Base-by-base conservation (phyloP, 2,888 invertebrate species). In the Coleophora deauratella region DNA sequence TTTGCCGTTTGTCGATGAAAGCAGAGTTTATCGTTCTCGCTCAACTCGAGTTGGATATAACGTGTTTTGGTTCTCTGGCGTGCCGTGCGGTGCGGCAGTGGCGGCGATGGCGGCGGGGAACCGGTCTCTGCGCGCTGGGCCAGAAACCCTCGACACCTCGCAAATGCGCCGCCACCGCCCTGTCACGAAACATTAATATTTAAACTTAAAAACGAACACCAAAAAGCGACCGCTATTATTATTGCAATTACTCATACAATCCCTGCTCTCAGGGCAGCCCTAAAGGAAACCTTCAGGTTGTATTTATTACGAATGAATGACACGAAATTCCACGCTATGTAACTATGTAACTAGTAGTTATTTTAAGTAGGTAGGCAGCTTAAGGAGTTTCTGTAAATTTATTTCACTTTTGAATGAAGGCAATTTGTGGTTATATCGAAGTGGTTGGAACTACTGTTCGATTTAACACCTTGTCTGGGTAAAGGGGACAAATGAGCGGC, bases 71-170 rank as follows among this genome's bases (percentile, higher is more conserved):
- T 69, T 66, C 74, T 70, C 71, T 72, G 73, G 70, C 62, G 64
- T 70, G 64, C 75, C 73, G 75, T 69, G 75, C 70, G 31, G 31
- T 2, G 31, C 4, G 31, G 72, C 72, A 69, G 62, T 63, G 70
- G 64, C 75, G 74, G 76, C 68, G 76, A 68, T 64, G 65, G 69
- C 66, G 64, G 57, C 58, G 66, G 61, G 54, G 71, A 82, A 84
- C 84, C 82, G 84, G 84, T 84, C 80, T 60, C 66, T 51, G 67
- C 64, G 78, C 84, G 75, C 74, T 79, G 76, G 73, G 69, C 77
- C 84, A 82, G 82, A 84, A 84, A 84, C 81, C 80, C 81, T 78
- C 72, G 72, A 81, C 84, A 80, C 84, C 80, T 80, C 72, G 67
- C 72, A 55, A 52, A 58, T 31, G 38, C 52, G 52, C 54, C 66